Percentiles rank a stretch among this genome's conserved stretches.
phyloP scores from a whole-genome alignment of 1,140 invertebrate genomes.

The Drosophila baimaii region DNA sequence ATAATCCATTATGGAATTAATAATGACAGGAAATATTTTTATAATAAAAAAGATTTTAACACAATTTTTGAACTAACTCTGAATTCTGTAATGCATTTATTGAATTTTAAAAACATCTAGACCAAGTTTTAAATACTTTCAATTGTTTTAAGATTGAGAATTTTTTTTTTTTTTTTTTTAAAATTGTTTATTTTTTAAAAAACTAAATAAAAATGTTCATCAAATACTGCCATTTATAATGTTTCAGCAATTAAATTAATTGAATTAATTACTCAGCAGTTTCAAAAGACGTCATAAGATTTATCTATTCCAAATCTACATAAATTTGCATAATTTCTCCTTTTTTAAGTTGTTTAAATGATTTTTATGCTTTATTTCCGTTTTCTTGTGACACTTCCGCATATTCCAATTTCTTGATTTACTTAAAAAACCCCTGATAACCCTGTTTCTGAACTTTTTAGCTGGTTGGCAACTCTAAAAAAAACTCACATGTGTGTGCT shows the following conservation, averaged over 20 bases:
- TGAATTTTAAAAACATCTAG: no score
- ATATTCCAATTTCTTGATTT: neutral
- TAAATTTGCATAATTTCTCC: neutral
- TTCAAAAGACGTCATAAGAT: neutral
- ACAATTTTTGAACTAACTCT: no score
- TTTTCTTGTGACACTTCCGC: no score
- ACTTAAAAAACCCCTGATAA: neutral
- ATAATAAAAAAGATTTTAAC: no score
- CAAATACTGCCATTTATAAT: neutral
- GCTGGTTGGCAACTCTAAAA: constrained; percentile 8
- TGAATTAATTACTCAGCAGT: neutral
- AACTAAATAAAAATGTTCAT: no score
- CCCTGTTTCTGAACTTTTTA: neutral
- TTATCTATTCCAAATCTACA: no score
- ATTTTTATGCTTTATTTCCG: neutral
- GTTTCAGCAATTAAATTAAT: neutral
- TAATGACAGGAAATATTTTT: neutral
- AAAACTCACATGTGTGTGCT: constrained; percentile 48
- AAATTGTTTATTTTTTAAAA: no score
- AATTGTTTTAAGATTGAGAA: no score
- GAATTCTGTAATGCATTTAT: no score
- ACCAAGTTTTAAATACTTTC: no score
- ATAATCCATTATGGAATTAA: neutral
- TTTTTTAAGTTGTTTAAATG: neutral
- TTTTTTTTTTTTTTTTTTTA: no score